Base-by-base conservation (phyloP, 2,888 invertebrate species). In the Autographa gamma region DNA sequence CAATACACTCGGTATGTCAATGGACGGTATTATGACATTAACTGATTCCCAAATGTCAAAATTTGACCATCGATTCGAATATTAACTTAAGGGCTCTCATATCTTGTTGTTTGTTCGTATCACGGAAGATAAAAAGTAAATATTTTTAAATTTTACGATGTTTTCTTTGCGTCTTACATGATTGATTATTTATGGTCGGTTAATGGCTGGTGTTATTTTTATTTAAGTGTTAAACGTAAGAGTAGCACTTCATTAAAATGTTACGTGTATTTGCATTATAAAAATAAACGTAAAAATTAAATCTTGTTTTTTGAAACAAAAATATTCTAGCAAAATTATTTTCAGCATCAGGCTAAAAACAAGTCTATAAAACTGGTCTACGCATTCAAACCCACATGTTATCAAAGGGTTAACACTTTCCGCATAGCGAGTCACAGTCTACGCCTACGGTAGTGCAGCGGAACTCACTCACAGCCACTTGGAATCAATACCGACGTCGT, bases 401-500 rank as follows among this genome's bases (percentile, higher is more conserved):
- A 76, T 69, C 70, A 60, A 41, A 65, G 52, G 38, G 7, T 43
- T 9, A 5, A 71, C 19, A 70, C 54, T 77, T 74, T 77, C 72
- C 77, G 77, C 79, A 80, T 79, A 79, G 76, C 74, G 76, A 68
- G 69, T 73, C 74, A 77, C 48, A 60, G 52, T 58, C 31, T 66
- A 66, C 80, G 79, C 19, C 52, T 31, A 60, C 60, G 60, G 69
- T 54, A 78, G 73, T 65, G 73, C 66, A 81, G 71, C 86, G 87
- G 85, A 87, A 89, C 88, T 86, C 85, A 77, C 75, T 84, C 85
- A 41, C 63, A 67, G 79, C 84, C 86, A 88, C 84, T 89, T 83
- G 77, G 86, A 89, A 91, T 90, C 89, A 89, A 91, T 90, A 91
- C 79, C 69, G 79, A 62, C 74, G 66, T 90, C 88, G 86, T 90